Evolutionary conservation across 2,797 vertebrate species (phyloP).

Genomic region (Perodicticus potto): DNA sequence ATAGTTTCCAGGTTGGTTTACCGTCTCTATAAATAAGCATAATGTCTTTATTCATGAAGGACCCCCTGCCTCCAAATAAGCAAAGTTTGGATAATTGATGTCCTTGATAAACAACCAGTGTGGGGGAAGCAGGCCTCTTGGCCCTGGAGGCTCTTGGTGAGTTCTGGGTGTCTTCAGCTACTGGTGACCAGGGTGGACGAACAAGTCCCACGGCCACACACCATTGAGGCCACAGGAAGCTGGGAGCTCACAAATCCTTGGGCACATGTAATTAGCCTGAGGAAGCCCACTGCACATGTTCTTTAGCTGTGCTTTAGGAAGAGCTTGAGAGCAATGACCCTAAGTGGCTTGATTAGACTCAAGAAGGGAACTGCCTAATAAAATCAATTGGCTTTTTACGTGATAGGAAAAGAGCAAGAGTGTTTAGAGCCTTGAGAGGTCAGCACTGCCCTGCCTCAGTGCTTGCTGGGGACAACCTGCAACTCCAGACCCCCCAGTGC

Average conservation of each 20-base stretch:
- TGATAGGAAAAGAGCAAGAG: background rate
- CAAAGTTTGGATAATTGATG: background rate
- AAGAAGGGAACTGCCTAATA: background rate
- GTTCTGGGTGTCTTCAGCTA: background rate
- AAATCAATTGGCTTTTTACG: conserved; percentile 17
- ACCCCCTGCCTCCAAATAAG: conserved; percentile 25
- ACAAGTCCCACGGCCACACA: background rate
- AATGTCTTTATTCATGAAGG: conserved; percentile 65
- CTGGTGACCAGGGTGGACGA: background rate
- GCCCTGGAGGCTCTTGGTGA: background rate
- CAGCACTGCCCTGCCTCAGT: background rate
- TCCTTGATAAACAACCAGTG: conserved; percentile 10
- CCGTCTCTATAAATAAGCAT: conserved; percentile 76
- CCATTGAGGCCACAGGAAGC: background rate
- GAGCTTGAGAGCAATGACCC: background rate
- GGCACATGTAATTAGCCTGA: background rate
- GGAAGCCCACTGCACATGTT: background rate
- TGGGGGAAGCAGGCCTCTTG: background rate
- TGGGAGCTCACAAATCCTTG: background rate
- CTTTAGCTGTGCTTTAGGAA: background rate
- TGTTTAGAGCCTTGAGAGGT: background rate
- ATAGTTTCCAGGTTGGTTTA: conserved; percentile 82
- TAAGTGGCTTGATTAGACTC: background rate
- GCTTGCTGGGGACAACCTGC: background rate
- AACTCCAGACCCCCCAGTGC: accelerated